Evolutionary conservation across 1,140 invertebrate species (phyloP).

Genomic region (Coptotermes formosanus): DNA sequence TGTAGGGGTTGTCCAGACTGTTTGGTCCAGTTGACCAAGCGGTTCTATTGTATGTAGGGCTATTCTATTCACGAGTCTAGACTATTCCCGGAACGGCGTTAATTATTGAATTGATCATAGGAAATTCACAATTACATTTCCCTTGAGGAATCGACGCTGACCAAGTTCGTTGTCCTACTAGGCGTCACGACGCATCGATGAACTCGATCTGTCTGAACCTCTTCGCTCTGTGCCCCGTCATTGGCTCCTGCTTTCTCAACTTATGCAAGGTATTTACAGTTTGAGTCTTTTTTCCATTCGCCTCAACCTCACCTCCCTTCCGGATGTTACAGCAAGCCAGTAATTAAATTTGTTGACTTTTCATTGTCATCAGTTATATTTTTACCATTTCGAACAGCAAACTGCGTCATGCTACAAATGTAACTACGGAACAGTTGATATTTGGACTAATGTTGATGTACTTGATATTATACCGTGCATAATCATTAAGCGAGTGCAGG

Average conservation of each 20-base stretch:
- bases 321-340: neutral
- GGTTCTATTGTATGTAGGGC: too few species aligned
- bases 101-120: neutral
- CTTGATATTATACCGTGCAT: too few species aligned
- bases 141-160: neutral
- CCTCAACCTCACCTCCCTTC: too few species aligned
- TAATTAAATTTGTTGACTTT: neutral
- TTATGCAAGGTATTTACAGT: neutral
- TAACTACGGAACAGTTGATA: too few species aligned
- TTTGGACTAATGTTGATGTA: too few species aligned
- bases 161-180: too few species aligned
- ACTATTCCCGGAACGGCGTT: too few species aligned
- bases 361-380: neutral
- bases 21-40: neutral
- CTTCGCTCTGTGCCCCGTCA: neutral
- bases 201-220: neutral
- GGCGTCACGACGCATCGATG: neutral
- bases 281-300: neutral
- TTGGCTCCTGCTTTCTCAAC: neutral
- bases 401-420: too few species aligned
- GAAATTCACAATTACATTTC: neutral
- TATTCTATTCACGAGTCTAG: too few species aligned
- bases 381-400: too few species aligned
- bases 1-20: neutral
- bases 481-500: too few species aligned